A percentile compares a stretch with the other conserved stretches of the same genome.
Evolutionary conservation across 2,113 vertebrate genomes (phyloP).

Genomic region (Prunella himalayana): DNA sequence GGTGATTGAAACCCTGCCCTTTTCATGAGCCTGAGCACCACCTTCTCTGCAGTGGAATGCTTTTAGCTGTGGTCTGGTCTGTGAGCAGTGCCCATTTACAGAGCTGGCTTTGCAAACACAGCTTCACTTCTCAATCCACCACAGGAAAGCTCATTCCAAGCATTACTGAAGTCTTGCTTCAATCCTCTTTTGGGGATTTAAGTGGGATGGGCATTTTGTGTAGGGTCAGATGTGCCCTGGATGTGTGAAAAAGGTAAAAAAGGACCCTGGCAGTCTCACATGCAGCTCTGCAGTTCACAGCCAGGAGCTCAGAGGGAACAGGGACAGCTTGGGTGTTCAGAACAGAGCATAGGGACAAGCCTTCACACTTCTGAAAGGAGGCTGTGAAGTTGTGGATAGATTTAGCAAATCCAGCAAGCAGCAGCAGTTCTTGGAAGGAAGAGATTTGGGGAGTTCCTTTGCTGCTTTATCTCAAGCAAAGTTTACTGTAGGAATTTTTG

Average conservation of each 20-base stretch:
- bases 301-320: background rate
- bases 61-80: background rate
- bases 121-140: background rate
- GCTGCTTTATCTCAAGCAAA: background rate
- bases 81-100: background rate
- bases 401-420: background rate
- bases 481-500: background rate
- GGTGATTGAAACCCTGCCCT: background rate
- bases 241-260: background rate
- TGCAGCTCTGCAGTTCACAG: background rate
- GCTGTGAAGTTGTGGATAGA: background rate
- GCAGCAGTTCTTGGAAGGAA: background rate
- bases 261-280: fast-evolving
- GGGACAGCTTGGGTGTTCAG: background rate
- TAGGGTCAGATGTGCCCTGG: background rate
- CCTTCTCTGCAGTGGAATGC: background rate
- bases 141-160: background rate
- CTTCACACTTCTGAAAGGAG: background rate
- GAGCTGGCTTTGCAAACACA: background rate
- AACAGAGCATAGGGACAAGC: background rate
- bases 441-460: background rate
- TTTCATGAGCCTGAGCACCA: background rate
- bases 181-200: background rate
- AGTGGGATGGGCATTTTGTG: background rate
- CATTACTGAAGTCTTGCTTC: background rate